Evolutionary conservation across 2,113 vertebrate genomes (phyloP).

Genomic region (Pseudopipra pipra): DNA sequence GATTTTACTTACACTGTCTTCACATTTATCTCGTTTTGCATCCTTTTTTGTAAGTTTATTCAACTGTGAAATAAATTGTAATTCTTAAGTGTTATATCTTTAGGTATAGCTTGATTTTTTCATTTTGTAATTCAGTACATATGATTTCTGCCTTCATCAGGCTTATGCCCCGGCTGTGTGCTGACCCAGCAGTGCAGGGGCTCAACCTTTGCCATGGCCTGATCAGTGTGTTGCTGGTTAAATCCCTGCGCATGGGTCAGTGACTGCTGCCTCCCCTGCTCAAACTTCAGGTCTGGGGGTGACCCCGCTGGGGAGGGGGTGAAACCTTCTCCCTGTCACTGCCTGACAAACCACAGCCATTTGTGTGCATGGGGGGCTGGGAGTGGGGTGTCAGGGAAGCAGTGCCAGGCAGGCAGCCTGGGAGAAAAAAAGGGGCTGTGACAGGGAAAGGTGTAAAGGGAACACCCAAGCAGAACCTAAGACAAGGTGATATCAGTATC

Average conservation of each 20-base stretch:
- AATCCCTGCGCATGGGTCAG: fast-evolving
- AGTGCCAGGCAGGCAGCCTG: not conserved
- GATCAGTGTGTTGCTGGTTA: fast-evolving
- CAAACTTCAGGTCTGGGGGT: not conserved
- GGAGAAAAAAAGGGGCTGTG: not conserved
- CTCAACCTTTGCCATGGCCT: fast-evolving
- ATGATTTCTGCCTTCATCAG: not conserved
- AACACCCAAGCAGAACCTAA: not conserved
- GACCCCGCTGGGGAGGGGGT: fast-evolving
- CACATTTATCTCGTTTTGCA: not conserved
- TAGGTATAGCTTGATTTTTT: not conserved
- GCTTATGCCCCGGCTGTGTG: fast-evolving
- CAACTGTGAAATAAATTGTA: not conserved
- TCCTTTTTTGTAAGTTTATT: not conserved
- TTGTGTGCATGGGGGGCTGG: not conserved
- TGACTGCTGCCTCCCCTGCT: not conserved
- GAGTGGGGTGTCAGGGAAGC: not conserved
- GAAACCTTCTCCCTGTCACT: not conserved
- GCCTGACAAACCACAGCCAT: not conserved
- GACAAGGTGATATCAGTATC: not conserved
- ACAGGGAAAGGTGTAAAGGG: not conserved
- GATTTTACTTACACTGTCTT: not conserved
- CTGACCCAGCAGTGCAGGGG: fast-evolving
- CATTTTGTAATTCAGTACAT: not conserved
- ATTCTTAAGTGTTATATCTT: not conserved